A percentile compares a stretch with the other conserved stretches of the same genome.
Conservation (phyloP, 2,797 vertebrate species). For the Tragelaphus eurycerus region DNA sequence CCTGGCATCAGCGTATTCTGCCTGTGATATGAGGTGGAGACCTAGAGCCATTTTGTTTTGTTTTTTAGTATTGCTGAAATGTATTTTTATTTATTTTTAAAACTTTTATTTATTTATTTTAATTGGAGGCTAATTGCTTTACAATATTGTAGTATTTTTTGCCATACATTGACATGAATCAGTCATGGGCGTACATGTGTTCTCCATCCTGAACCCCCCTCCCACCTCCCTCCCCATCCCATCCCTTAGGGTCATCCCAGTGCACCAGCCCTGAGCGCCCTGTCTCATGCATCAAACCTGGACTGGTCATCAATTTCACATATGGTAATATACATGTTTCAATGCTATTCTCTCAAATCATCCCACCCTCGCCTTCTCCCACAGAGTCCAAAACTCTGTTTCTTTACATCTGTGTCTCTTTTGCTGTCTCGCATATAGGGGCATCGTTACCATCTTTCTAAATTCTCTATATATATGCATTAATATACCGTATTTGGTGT, state of each 20-base stretch:
- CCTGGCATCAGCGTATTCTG: background rate
- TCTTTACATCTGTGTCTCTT: background rate
- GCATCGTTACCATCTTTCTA: background rate
- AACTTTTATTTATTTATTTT: background rate
- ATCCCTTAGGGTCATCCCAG: background rate
- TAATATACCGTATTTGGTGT: background rate
- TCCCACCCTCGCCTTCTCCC: background rate
- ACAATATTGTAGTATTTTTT: background rate
- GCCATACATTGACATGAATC: background rate
- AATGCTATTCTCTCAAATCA: background rate
- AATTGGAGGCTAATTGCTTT: background rate
- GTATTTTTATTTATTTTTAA: background rate
- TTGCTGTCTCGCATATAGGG: background rate
- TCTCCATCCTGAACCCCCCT: background rate
- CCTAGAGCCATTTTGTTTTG: background rate
- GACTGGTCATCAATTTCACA: background rate
- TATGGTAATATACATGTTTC: background rate
- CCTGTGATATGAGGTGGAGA: background rate
- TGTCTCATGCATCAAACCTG: background rate
- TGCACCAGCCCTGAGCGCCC: background rate
- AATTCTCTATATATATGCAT: background rate
- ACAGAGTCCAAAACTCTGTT: background rate
- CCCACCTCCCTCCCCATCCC: background rate
- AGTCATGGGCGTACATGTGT: background rate
- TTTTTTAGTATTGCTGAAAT: background rate